Conservation (phyloP, 2,888 invertebrate species). For the Heliconius hortense region DNA sequence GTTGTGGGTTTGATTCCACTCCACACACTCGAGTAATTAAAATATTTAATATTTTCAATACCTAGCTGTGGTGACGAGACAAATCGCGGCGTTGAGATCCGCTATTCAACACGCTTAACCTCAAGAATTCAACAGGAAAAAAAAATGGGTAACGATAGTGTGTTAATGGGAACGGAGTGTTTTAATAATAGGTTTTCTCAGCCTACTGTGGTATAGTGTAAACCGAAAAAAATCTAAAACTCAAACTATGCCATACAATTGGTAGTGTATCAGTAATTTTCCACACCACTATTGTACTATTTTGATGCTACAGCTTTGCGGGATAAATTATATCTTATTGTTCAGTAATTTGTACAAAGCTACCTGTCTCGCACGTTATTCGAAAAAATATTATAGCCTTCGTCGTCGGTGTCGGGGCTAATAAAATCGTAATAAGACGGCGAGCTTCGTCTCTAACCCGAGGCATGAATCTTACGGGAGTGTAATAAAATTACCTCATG, state of each 20-base stretch:
- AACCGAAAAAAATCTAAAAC: background rate
- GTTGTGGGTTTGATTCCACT: no score
- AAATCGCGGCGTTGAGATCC: no score
- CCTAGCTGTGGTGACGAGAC: no score
- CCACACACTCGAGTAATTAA: no score
- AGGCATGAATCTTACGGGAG: constrained; percentile 64
- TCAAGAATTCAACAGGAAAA: no score
- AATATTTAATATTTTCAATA: no score
- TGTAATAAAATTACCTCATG: constrained; percentile 75
- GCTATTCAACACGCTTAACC: no score
- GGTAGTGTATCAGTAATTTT: background rate
- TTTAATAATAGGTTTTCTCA: no score
- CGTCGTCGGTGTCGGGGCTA: constrained; percentile 57
- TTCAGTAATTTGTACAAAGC: constrained; percentile 53
- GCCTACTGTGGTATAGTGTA: no score
- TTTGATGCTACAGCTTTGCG: background rate
- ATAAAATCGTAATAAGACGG: constrained; percentile 76
- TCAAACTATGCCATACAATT: background rate
- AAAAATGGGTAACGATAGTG: no score
- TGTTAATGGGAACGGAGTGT: no score
- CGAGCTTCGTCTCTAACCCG: constrained; percentile 56
- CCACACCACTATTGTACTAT: background rate
- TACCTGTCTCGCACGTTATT: constrained; percentile 54
- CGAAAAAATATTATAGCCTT: constrained; percentile 66
- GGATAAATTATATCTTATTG: constrained; percentile 42